These are phyloP conservation scores for Melanchra persicariae DNA, from an alignment of 2,888 invertebrate species.

Conservation along the genomic window DNA sequence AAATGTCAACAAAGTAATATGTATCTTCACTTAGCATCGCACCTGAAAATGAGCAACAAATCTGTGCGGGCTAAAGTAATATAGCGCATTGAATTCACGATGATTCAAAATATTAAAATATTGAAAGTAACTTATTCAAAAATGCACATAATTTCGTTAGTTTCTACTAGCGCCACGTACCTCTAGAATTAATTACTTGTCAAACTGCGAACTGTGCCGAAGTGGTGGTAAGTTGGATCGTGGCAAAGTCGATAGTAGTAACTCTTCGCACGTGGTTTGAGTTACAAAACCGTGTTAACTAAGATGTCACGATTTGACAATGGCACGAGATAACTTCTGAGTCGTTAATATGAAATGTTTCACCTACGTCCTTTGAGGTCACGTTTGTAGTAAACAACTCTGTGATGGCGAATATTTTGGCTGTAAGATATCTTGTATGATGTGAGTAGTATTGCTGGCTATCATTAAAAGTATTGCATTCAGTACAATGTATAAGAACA, in stretches of 20 bases:
- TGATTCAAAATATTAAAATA: constrained; percentile 19
- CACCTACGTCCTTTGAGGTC: constrained; percentile 55
- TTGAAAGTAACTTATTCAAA: constrained; percentile 34
- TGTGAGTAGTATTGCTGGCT: not conserved
- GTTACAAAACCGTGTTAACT: constrained; percentile 69
- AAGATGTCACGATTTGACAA: constrained; percentile 66
- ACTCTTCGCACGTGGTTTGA: constrained; percentile 71
- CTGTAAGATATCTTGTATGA: not conserved
- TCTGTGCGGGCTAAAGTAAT: constrained; percentile 5
- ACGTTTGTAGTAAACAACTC: constrained; percentile 39
- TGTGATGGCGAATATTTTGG: constrained; percentile 22
- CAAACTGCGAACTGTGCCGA: constrained; percentile 72
- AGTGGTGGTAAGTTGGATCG: constrained; percentile 68
- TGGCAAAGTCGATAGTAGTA: constrained; percentile 70
- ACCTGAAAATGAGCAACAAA: constrained; percentile 11
- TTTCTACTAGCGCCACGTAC: constrained; percentile 48
- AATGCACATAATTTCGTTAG: constrained; percentile 36
- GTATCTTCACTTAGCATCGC: constrained; percentile 50
- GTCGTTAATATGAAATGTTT: constrained; percentile 64
- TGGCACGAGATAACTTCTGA: constrained; percentile 66
- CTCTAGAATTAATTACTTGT: constrained; percentile 70
- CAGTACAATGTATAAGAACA: no score
- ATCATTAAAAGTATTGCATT: no score
- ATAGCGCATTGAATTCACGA: constrained; percentile 12
- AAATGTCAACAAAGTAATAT: constrained; percentile 47